Evolutionary conservation across 1,140 invertebrate genomes (phyloP), one percentile per base, ranked within the genome.

Genomic region (Kradibia gibbosae): DNA sequence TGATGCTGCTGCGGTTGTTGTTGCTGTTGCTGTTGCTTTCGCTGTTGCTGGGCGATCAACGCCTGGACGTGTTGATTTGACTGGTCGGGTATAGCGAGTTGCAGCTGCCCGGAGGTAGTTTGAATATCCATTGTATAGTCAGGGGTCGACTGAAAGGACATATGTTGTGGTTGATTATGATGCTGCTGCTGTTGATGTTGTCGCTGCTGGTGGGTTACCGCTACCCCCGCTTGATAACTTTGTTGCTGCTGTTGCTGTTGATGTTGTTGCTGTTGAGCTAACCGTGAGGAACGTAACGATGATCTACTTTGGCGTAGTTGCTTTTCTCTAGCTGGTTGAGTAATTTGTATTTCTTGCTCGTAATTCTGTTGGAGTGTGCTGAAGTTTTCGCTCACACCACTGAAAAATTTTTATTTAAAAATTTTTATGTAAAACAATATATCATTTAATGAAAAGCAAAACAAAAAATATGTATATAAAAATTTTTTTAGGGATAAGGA

Each of bases 121-220:
- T 89, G 88, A 10, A 90, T 84, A 62, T 88, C 88, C 83, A 91
- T 88, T 5, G 88, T 75, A 57, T 86, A 90, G 3, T 86, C 84
- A 11, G 85, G 86, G 48, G 84, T 57, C 31, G 84, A 77, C 50
- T 87, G 88, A 53, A 85, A 88, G 22, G 75, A 45, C 3, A 88
- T 76, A 76, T 85, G 87, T 65, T 84, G 86, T 57, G 85, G n/a
- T n/a, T n/a, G n/a, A n/a, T n/a, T n/a, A n/a, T n/a, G n/a, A n/a
- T n/a, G 84, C n/a, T 86, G 85, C 62, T 84, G 36, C 28, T 60
- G 55, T 4, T 78, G n/a, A n/a, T n/a, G 84, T 25, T 86, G 85
- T 57, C 84, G 36, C 28, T 60, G 55, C 3, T 78, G 65, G 8
- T 67, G 50, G 62, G 13, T 2, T n/a, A 57, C 17, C n/a, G 48